Percentiles rank a stretch among this genome's conserved stretches.
Conservation (phyloP, 2,797 vertebrate species). For the Aviceda leuphotes region DNA sequence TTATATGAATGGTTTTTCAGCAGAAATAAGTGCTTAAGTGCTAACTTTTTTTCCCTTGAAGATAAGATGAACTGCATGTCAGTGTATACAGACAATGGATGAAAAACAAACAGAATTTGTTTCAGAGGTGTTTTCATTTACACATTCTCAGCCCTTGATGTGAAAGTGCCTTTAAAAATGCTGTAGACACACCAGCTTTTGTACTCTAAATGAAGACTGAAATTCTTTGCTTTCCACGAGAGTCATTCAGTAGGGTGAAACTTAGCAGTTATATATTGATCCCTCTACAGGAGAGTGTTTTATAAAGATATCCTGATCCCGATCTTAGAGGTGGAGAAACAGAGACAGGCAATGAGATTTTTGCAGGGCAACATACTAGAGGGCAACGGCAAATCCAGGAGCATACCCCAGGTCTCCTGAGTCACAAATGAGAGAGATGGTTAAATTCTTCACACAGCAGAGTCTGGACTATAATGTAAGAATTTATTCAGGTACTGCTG, state of each 20-base stretch:
- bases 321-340: background rate
- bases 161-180: constrained; percentile 28
- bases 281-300: background rate
- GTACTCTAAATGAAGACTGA: constrained; percentile 24
- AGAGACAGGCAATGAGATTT: background rate
- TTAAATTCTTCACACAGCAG: background rate
- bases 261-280: background rate
- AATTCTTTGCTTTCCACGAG: background rate
- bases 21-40: constrained; percentile 58
- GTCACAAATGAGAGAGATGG: background rate
- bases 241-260: background rate
- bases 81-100: background rate
- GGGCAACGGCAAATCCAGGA: background rate
- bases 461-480: background rate
- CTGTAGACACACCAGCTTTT: background rate
- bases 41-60: constrained; percentile 23
- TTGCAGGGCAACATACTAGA: background rate
- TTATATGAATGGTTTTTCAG: constrained; percentile 50
- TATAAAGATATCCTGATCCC: background rate
- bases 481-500: constrained; percentile 11
- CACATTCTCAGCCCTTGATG: background rate
- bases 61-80: constrained; percentile 33
- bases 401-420: background rate
- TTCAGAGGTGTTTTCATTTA: constrained; percentile 34
- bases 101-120: constrained; percentile 44